A percentile compares a stretch with the other conserved stretches of the same genome.
phyloP scores from a whole-genome alignment of 2,113 vertebrate species.

The Madoqua kirkii region DNA sequence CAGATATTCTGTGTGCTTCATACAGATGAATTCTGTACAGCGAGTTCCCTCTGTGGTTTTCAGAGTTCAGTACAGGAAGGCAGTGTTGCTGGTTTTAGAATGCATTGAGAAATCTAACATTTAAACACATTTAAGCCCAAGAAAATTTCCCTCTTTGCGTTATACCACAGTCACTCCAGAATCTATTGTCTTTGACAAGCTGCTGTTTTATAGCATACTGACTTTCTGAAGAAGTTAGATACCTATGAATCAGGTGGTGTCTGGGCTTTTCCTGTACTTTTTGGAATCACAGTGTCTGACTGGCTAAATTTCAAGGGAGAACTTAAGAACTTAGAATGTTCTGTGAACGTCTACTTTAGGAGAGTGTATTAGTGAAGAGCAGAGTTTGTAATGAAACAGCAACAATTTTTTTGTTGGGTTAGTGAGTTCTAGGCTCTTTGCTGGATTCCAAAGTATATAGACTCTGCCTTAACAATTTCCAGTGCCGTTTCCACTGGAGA shows the following conservation, averaged over 20 bases:
- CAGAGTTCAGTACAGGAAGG: not conserved
- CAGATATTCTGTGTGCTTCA: not conserved
- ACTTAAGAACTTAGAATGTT: not conserved
- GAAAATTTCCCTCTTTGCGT: not conserved
- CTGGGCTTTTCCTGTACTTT: not conserved
- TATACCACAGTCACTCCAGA: not conserved
- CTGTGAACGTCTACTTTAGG: not conserved
- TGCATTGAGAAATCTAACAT: not conserved
- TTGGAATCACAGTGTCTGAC: not conserved
- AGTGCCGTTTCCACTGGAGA: not conserved
- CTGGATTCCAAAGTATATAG: not conserved
- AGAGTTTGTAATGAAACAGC: not conserved
- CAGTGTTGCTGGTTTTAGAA: not conserved
- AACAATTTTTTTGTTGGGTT: not conserved
- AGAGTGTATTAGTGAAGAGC: not conserved
- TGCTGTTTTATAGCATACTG: not conserved
- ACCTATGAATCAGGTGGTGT: not conserved
- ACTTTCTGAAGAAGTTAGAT: not conserved
- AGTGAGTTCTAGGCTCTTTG: not conserved
- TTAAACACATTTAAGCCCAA: not conserved
- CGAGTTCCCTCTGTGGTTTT: not conserved
- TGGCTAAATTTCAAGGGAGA: not conserved
- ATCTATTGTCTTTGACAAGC: not conserved
- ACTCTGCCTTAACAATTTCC: not conserved
- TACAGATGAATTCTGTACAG: not conserved